These are phyloP conservation scores for Trachymyrmex cornetzi DNA, from an alignment of 1,140 invertebrate species.

Conservation along the genomic window DNA sequence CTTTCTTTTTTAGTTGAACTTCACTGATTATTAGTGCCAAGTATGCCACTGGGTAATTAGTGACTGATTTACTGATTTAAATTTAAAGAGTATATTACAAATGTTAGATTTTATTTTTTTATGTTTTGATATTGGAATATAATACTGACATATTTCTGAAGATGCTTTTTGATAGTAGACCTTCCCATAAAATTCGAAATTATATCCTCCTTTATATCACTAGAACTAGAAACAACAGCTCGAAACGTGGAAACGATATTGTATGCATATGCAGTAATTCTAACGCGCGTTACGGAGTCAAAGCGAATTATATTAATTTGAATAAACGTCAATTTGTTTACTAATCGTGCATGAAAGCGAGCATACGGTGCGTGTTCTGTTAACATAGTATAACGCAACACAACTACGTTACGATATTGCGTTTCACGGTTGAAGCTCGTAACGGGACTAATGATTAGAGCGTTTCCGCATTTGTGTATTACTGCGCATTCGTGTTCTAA, in stretches of 20 bases:
- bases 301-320: constrained; percentile 65
- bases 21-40: too few relatives aligned
- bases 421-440: constrained; percentile 42
- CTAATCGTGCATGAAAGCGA: constrained; percentile 55
- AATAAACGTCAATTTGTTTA: constrained; percentile 65
- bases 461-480: constrained; percentile 18
- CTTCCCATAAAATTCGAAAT: not conserved
- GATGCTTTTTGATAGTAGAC: not conserved
- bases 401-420: constrained; percentile 38
- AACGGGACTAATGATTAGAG: constrained; percentile 49
- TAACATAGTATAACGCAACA: constrained; percentile 46
- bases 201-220: not conserved
- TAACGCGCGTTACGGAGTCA: constrained; percentile 33
- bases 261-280: not conserved
- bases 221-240: not conserved
- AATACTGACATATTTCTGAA: not conserved
- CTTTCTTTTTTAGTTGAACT: too few relatives aligned
- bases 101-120: not conserved
- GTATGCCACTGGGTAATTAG: too few relatives aligned
- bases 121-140: not conserved
- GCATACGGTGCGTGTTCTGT: constrained; percentile 34
- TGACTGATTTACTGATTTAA: too few relatives aligned
- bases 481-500: constrained; percentile 26
- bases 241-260: constrained; percentile 14
- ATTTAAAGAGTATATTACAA: too few relatives aligned